phyloP scores from a whole-genome alignment of 2,888 invertebrate species.

The Bembecia ichneumoniformis region DNA sequence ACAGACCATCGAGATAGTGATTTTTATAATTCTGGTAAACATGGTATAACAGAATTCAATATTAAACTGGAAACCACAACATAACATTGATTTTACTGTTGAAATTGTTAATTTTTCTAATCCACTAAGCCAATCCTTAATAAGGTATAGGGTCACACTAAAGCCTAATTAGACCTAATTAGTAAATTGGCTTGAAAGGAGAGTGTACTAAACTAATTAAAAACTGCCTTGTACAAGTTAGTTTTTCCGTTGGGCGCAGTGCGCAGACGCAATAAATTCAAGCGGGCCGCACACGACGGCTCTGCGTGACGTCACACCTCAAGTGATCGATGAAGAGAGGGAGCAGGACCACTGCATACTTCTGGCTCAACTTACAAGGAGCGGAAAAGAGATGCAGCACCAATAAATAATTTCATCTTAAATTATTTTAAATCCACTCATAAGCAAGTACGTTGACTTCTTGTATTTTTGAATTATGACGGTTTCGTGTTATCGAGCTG shows the following conservation, averaged over 20 bases:
- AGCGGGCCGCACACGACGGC: conserved; percentile 70
- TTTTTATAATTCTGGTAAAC: no score
- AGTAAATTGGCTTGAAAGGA: neutral
- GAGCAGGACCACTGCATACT: conserved; percentile 41
- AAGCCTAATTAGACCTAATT: neutral
- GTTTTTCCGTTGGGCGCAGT: conserved; percentile 49
- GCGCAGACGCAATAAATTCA: conserved; percentile 69
- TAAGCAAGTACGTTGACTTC: conserved; percentile 66
- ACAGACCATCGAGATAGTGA: no score
- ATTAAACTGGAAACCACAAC: no score
- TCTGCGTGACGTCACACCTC: conserved; percentile 71
- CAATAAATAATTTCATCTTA: conserved; percentile 61
- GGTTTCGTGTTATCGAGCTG: conserved; percentile 36
- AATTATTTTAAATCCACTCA: conserved; percentile 65
- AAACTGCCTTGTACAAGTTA: conserved; percentile 22
- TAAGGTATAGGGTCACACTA: neutral
- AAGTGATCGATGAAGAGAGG: conserved; percentile 62
- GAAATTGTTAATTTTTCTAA: no score
- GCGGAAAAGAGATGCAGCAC: conserved; percentile 38
- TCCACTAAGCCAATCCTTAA: no score
- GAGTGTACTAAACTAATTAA: conserved; percentile 19
- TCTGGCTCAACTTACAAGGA: conserved; percentile 19
- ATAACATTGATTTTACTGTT: no score
- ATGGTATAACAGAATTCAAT: no score
- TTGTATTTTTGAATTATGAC: conserved; percentile 60